Conservation (phyloP, 2,797 vertebrate genomes). For the Picus viridis region DNA sequence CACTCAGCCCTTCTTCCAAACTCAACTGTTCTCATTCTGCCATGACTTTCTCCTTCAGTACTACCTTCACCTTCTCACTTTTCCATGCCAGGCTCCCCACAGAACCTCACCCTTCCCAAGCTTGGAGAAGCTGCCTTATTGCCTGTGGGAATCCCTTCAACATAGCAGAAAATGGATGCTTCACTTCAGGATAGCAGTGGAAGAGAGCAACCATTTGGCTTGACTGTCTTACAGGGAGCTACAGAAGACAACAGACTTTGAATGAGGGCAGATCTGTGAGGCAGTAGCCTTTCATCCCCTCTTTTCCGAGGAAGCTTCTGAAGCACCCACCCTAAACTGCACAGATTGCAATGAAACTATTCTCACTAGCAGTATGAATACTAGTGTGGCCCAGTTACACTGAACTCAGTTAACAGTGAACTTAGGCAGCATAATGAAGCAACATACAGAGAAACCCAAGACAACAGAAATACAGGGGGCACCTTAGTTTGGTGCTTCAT, state of each 20-base stretch:
- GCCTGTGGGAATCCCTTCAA: not conserved
- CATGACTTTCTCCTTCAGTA: not conserved
- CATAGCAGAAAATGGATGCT: not conserved
- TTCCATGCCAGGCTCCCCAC: not conserved
- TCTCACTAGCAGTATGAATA: not conserved
- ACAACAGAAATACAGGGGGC: rapidly evolving
- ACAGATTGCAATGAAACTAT: not conserved
- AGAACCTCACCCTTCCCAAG: not conserved
- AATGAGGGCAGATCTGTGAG: not conserved
- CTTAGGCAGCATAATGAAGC: not conserved
- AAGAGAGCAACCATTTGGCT: not conserved
- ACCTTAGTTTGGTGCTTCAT: not conserved
- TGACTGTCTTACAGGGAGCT: not conserved
- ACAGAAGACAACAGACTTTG: rapidly evolving
- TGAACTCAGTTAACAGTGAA: not conserved
- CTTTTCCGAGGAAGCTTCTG: not conserved
- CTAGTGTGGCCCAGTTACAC: not conserved
- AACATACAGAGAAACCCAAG: not conserved
- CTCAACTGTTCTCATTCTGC: not conserved
- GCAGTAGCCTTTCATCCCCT: not conserved
- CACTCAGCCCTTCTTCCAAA: not conserved
- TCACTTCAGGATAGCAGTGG: not conserved
- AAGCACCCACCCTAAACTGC: not conserved
- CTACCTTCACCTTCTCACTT: not conserved
- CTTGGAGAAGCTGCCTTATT: not conserved